Percentiles rank a stretch among this genome's conserved stretches.
These are phyloP conservation scores for Sinosuthora webbiana DNA, from an alignment of 2,113 vertebrate genomes.

Conservation along the genomic window DNA sequence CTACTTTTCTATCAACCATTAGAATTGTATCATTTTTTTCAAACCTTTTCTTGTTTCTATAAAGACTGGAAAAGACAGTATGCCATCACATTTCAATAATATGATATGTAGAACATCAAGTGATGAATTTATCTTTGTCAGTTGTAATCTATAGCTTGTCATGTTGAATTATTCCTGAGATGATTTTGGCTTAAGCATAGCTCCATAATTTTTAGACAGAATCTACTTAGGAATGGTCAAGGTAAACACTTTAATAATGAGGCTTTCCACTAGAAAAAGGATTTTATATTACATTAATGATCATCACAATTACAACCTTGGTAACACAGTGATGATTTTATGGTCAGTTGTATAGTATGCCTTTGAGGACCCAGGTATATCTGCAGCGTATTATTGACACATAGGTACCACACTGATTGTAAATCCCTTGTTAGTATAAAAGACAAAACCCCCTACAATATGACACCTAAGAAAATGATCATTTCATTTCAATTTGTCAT, in stretches of 20 bases:
- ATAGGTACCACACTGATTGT: neutral
- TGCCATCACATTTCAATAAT: neutral
- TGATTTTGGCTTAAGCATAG: neutral
- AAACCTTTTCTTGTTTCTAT: neutral
- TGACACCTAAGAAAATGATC: neutral
- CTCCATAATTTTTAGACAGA: neutral
- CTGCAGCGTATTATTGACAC: neutral
- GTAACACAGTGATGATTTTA: neutral
- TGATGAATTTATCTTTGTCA: neutral
- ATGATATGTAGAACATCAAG: neutral
- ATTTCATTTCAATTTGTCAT: neutral
- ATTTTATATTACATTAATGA: slow-evolving; percentile 25
- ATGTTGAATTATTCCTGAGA: neutral
- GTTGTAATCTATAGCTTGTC: neutral
- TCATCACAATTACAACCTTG: slow-evolving; percentile 27
- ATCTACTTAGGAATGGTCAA: neutral
- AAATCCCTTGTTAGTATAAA: neutral
- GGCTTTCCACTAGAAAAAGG: slow-evolving; percentile 42
- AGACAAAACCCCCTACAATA: neutral
- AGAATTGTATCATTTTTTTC: neutral
- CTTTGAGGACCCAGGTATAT: neutral
- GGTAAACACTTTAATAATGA: slow-evolving; percentile 52
- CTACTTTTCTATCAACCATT: neutral
- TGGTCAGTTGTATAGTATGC: slow-evolving; percentile 10
- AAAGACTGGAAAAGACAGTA: neutral